Percentiles rank a stretch among this genome's conserved stretches.
Conservation (phyloP, 2,888 invertebrate genomes). For the Kryphioiulus occultus region DNA sequence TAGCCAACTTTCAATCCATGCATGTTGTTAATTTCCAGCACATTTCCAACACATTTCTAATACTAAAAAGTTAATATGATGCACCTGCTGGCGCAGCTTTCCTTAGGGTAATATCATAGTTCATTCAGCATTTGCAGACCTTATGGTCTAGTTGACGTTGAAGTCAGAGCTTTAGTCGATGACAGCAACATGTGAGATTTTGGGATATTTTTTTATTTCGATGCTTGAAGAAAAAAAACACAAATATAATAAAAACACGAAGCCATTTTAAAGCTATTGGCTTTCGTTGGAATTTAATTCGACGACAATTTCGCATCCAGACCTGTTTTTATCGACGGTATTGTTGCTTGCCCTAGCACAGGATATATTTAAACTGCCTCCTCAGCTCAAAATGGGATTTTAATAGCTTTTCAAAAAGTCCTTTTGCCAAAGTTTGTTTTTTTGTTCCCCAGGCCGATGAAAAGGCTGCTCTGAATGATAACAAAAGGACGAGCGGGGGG, state of each 20-base stretch:
- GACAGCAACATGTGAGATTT: neutral
- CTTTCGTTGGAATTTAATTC: slow-evolving; percentile 18
- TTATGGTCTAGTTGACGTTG: too few species aligned
- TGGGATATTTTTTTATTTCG: neutral
- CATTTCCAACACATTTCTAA: too few species aligned
- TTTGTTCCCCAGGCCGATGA: neutral
- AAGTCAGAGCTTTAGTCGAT: neutral
- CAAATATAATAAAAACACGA: neutral
- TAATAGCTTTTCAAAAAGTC: slow-evolving; percentile 39
- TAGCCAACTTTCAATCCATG: too few species aligned
- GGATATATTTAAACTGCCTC: slow-evolving; percentile 3
- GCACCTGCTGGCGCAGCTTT: too few species aligned
- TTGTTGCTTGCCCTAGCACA: neutral
- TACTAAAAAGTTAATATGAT: too few species aligned
- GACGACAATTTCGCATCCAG: slow-evolving; percentile 6
- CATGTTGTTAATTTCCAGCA: too few species aligned
- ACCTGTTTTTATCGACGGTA: neutral
- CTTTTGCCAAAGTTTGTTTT: slow-evolving; percentile 9
- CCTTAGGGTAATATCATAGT: too few species aligned
- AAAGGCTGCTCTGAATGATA: slow-evolving; percentile 21
- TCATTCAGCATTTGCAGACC: too few species aligned
- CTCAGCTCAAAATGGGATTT: neutral
- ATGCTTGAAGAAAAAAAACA: neutral
- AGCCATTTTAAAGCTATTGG: slow-evolving; percentile 19
- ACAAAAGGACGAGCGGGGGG: slow-evolving; percentile 18